These are phyloP conservation scores for Drosophila borealis DNA, from an alignment of 2,888 invertebrate species.

Conservation along the genomic window DNA sequence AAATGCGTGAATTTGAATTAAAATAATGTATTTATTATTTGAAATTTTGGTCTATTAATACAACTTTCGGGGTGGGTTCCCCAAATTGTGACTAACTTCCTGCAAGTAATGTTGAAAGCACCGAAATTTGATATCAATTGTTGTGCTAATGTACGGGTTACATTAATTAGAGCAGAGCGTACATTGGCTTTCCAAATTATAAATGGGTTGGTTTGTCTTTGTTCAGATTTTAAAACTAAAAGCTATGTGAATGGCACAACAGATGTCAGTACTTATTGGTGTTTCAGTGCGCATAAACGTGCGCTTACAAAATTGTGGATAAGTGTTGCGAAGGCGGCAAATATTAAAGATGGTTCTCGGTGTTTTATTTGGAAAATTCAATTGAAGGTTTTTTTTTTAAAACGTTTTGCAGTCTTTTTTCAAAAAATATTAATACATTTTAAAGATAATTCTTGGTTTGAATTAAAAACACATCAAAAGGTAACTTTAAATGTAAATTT, in stretches of 20 bases:
- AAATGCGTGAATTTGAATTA: slow-evolving; percentile 5
- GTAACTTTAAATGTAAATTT: no score
- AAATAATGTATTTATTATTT: slow-evolving; percentile 12
- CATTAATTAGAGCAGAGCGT: slow-evolving; percentile 65
- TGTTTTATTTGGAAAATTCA: background rate
- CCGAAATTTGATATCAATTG: slow-evolving; percentile 37
- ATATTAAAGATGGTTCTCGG: background rate
- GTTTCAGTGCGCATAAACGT: slow-evolving; percentile 31
- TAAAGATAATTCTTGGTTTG: no score
- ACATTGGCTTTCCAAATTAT: slow-evolving; percentile 23
- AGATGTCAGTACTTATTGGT: slow-evolving; percentile 29
- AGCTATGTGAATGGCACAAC: background rate
- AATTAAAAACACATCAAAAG: no score
- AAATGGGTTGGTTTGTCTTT: slow-evolving; percentile 11
- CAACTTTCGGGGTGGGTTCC: background rate
- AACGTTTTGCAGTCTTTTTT: no score
- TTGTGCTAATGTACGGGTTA: slow-evolving; percentile 33
- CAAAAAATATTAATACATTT: no score
- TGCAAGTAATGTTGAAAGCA: slow-evolving; percentile 18
- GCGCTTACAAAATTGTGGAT: background rate
- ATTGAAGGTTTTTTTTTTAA: no score
- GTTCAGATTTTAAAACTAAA: background rate
- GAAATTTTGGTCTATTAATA: background rate
- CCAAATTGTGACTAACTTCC: slow-evolving; percentile 30
- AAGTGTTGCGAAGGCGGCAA: background rate